A percentile compares a stretch with the other conserved stretches of the same genome.
Evolutionary conservation across 2,113 vertebrate genomes (phyloP).

Genomic region (Aegotheles bennettii): DNA sequence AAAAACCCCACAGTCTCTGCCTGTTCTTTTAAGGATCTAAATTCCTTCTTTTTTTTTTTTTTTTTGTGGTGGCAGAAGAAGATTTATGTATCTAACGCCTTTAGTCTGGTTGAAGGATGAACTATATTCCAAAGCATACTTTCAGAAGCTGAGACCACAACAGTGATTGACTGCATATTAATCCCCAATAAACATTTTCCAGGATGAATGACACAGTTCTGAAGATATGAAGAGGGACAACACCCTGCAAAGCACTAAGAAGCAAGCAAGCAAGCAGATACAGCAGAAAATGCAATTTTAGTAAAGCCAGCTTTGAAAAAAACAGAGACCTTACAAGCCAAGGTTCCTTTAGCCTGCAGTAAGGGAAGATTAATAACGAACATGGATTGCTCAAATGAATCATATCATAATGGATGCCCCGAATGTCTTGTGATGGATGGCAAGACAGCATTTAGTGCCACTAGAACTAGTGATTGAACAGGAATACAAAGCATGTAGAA

Average conservation of each 20-base stretch:
- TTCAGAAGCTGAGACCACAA: background rate
- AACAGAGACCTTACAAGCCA: background rate
- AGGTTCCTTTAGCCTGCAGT: constrained; percentile 15
- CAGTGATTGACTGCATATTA: background rate
- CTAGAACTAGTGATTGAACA: background rate
- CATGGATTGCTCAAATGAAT: constrained; percentile 38
- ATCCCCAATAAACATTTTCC: background rate
- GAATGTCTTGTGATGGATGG: constrained; percentile 41
- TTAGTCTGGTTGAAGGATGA: background rate
- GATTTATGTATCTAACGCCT: background rate
- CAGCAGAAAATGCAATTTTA: background rate
- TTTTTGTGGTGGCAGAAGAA: background rate
- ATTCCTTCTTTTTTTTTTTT: background rate
- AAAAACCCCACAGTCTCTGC: background rate
- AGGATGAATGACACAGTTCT: background rate
- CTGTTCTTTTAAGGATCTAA: background rate
- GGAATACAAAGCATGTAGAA: constrained; percentile 40
- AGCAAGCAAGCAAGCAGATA: background rate
- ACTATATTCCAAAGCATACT: background rate
- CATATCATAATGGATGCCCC: constrained; percentile 33
- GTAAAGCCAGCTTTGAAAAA: background rate
- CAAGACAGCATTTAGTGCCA: constrained; percentile 44
- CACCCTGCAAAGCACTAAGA: background rate
- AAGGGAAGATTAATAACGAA: constrained; percentile 29
- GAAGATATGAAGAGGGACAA: background rate